Base-by-base conservation (phyloP, 2,797 vertebrate species). In the Danionella dracula region DNA sequence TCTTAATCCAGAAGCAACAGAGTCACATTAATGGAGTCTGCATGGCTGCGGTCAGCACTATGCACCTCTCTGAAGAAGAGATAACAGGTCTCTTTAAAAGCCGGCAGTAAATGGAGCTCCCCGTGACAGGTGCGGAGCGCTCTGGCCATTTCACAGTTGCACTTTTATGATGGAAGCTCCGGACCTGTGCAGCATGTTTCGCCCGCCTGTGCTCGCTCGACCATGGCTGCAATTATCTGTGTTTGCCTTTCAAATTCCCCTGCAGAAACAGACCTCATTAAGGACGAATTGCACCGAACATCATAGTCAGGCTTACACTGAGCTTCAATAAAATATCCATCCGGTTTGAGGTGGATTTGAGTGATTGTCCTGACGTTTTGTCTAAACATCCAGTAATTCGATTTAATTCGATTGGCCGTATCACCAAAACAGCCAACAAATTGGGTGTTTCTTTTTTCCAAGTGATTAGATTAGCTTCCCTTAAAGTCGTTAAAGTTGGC, bases 161-260 rank as follows among this genome's bases (percentile, higher is more conserved):
- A 13, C 32, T 67, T 69, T 70, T 45, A 57, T 70, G 58, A 70
- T 40, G 44, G 37, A 68, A 48, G 60, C 11, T n/a, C 13, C 8
- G 35, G 40, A 29, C 57, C 42, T 1, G 11, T 46, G 29, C 19
- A 59, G 44, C 31, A 42, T 60, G 37, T 60, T 60, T 53, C 15
- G 11, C 20, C 20, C 54, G 27, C 69, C 67, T 69, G 64, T 66
- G 62, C 69, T 76, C 41, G 27, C 40, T 73, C 59, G 45, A 66
- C 64, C 62, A 76, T 69, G 65, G 45, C 66, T 41, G 60, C 68
- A 71, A 60, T 73, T 75, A 73, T 70, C 58, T 75, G 21, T 72
- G 63, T 75, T 78, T 73, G 60, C 60, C 67, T 75, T 73, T 71
- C 61, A 62, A 73, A 72, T 56, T 75, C 45, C 44, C 29, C 37